Evolutionary conservation across 2,888 invertebrate genomes (phyloP), one percentile per base, ranked within the genome.

Genomic region (Prosopocoilus inquinatus): DNA sequence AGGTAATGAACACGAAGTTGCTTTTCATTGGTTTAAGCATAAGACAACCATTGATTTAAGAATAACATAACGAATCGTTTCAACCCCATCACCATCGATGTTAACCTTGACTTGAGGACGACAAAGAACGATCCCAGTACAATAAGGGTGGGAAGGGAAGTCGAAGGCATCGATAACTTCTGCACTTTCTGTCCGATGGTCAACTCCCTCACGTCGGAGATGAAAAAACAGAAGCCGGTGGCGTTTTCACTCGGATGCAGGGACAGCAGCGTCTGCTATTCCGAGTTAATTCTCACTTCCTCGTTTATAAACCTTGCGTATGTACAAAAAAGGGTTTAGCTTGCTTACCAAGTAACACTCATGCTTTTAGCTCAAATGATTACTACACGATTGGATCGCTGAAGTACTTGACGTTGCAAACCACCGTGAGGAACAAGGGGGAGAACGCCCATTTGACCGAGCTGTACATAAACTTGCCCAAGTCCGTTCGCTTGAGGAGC

Each of bases 391-490:
- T 77, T 2, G 78, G 78, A 2, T 75, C 76, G 1, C 61, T 58
- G 2, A 63, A 71, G 7, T 64, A 66, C 8, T 50, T 77, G 11
- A 61, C 64, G 38, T 50, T 79, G 43, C 55, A 64, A 13, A 64
- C 72, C n/a, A 63, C 50, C 7, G 67, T 82, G 1, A 66, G 61
- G 2, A 82, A 81, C 61, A 59, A 58, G 0, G 80, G 79, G 1
- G 82, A 82, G 64, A 76, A 78, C 1, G 81, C 82, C 2, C 81
- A 80, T 62, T 67, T 78, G 43, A 77, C 80, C 0, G 76, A 79
- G 64, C 63, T 82, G 16, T 71, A 75, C 50, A 71, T 82, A 2
- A 74, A 74, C 9, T 73, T 81, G 33, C 79, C 81, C 2, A 71
- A 75, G 53, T 53, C 55, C 3, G 62, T 74, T 1, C 59, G 55